Evolutionary conservation across 2,113 vertebrate genomes (phyloP).

Genomic region (Blennius ocellaris): DNA sequence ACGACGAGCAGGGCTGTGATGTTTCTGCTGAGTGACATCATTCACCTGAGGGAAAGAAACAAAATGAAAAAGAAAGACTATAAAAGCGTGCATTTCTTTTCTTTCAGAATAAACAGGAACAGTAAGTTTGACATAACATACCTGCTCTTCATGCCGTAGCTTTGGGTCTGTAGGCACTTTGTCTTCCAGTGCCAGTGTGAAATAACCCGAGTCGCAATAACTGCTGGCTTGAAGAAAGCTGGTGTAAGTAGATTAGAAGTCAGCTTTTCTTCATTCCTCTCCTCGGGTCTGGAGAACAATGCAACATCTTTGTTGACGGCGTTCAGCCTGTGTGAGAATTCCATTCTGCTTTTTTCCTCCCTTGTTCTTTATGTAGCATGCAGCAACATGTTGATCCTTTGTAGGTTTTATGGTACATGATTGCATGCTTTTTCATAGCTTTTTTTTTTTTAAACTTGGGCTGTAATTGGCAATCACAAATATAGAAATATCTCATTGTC

Average conservation of each 20-base stretch:
- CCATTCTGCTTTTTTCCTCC: not conserved
- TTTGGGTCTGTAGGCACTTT: not conserved
- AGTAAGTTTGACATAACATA: conserved; percentile 14
- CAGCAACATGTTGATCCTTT: too few species aligned
- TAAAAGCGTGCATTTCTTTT: not conserved
- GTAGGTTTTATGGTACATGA: too few species aligned
- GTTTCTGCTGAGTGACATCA: conserved; percentile 24
- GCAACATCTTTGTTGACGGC: conserved; percentile 24
- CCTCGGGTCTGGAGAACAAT: conserved; percentile 15
- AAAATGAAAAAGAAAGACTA: not conserved
- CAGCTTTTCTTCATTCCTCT: conserved; percentile 16
- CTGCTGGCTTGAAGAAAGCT: conserved; percentile 11
- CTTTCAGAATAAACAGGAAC: not conserved
- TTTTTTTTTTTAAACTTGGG: too few species aligned
- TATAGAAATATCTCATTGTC: too few species aligned
- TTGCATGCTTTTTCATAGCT: not conserved
- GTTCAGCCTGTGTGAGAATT: not conserved
- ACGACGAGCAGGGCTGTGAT: conserved; percentile 18
- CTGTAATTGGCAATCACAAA: too few species aligned
- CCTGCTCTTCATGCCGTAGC: conserved; percentile 18
- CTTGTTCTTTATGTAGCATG: not conserved
- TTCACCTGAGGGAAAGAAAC: conserved; percentile 34
- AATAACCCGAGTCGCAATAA: not conserved
- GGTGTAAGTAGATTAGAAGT: conserved; percentile 42
- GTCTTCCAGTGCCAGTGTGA: not conserved